Base-by-base conservation (phyloP, 2,797 vertebrate genomes). In the Bryconaethiops microstoma region DNA sequence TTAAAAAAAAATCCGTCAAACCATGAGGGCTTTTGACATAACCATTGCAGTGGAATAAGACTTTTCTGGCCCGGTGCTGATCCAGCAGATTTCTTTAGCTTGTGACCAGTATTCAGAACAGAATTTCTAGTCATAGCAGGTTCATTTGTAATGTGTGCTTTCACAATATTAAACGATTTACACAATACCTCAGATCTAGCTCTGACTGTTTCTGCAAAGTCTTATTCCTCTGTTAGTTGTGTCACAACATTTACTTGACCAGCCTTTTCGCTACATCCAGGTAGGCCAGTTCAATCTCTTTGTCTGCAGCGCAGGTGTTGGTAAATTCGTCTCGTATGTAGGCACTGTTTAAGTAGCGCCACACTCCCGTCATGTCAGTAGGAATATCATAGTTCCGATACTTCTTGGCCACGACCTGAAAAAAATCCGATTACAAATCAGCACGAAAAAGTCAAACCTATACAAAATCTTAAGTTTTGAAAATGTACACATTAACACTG, bases 361-460 rank as follows among this genome's bases (percentile, higher is more conserved):
- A 97, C 86, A 99, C 92, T 0, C 96, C 96, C 0, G 87, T 91
- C 96, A 99, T 95, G 81, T 97, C 96, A 0, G 89, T 78, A 0
- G 97, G 96, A 88, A 99, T 95, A 85, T 98, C 95, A 0, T 96
- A 99, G 92, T 96, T 96, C 50, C 97, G 96, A 88, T 99, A 99
- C 89, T 96, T 99, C 92, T 97, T 99, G 63, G 95, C 92, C 0
- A 99, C 97, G 1, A 98, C 94, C 98, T 99, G 77, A 84, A 65
- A 42, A 54, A 19, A 83, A 25, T 14, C 35, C 23, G 2, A 14
- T 62, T n/a, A n/a, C 9, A 40, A 5, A 35, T 16, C 25, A 35
- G 29, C 13, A 64, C 17, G 25, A 64, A 14, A 17, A 2, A 8
- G 54, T 70, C 23, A 23, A 39, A 23, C 23, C 10, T 71, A 12